These are phyloP conservation scores for Chesias legatella DNA, from an alignment of 2,888 invertebrate species.

Conservation along the genomic window DNA sequence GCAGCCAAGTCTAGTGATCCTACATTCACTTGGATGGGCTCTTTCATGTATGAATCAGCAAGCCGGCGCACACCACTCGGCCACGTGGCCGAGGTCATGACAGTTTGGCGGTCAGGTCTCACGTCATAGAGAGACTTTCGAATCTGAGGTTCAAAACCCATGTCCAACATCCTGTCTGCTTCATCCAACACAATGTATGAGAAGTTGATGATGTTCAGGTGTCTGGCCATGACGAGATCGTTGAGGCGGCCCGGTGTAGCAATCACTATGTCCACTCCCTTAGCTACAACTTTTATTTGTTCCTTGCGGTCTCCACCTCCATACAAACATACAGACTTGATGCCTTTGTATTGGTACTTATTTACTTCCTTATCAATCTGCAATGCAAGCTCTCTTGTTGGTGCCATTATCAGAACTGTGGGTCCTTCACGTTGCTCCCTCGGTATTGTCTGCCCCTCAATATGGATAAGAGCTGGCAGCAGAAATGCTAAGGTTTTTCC, in stretches of 20 bases:
- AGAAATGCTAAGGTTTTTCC: constrained; percentile 97
- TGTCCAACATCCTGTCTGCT: constrained; percentile 92
- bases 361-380: constrained; percentile 95
- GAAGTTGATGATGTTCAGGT: constrained; percentile 87
- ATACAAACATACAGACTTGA: constrained; percentile 94
- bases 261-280: constrained; percentile 96
- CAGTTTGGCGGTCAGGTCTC: constrained; percentile 94
- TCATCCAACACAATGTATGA: constrained; percentile 96
- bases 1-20: constrained; percentile 94
- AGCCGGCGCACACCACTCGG: constrained; percentile 91
- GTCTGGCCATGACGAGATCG: constrained; percentile 88
- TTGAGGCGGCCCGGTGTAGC: constrained; percentile 97
- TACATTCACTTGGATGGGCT: constrained; percentile 94
- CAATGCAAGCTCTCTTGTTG: constrained; percentile 94
- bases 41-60: constrained; percentile 91
- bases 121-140: constrained; percentile 89
- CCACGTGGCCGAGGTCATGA: constrained; percentile 99
- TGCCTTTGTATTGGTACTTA: constrained; percentile 93
- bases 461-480: constrained; percentile 95
- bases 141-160: constrained; percentile 94
- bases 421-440: constrained; percentile 88
- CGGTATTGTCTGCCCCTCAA: constrained; percentile 90
- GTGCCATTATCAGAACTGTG: constrained; percentile 93
- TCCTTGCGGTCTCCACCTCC: constrained; percentile 92
- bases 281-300: constrained; percentile 86